Evolutionary conservation across 2,888 invertebrate species (phyloP).

Genomic region (Noctua comes): DNA sequence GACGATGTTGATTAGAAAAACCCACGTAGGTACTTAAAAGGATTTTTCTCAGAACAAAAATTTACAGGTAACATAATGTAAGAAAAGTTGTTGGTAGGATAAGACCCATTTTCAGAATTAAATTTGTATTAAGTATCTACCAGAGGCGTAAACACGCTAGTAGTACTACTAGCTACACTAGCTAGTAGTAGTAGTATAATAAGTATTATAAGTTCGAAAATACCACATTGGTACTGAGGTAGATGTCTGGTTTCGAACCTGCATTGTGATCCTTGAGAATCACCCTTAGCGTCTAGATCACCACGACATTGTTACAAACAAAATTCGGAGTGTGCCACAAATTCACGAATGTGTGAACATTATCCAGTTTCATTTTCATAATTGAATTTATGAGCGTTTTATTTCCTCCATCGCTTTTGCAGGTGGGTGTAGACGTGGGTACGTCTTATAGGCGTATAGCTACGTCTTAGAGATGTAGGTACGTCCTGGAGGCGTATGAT

Average conservation of each 20-base stretch:
- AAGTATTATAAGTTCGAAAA: not conserved
- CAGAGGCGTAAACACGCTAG: not conserved
- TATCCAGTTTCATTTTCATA: slow-evolving; percentile 3
- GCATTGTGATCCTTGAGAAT: not conserved
- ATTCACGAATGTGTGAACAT: not conserved
- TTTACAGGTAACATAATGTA: not conserved
- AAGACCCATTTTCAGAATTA: not conserved
- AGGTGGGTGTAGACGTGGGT: slow-evolving; percentile 24
- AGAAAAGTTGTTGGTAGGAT: not conserved
- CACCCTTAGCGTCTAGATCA: too few species aligned
- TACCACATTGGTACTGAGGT: not conserved
- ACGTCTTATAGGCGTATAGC: slow-evolving; percentile 38
- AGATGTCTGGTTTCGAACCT: not conserved
- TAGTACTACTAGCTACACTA: too few species aligned
- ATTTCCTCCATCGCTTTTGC: slow-evolving; percentile 57
- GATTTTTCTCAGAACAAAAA: not conserved
- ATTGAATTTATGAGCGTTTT: slow-evolving; percentile 38
- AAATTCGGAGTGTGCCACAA: slow-evolving; percentile 4
- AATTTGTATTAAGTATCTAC: not conserved
- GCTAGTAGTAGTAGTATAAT: too few species aligned
- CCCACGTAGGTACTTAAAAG: not conserved
- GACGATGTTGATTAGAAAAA: not conserved
- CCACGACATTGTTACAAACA: not conserved
- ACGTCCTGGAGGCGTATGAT: slow-evolving; percentile 45
- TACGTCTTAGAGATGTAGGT: slow-evolving; percentile 1